phyloP scores from a whole-genome alignment of 2,797 vertebrate genomes.

The Lutjanus campechanus region DNA sequence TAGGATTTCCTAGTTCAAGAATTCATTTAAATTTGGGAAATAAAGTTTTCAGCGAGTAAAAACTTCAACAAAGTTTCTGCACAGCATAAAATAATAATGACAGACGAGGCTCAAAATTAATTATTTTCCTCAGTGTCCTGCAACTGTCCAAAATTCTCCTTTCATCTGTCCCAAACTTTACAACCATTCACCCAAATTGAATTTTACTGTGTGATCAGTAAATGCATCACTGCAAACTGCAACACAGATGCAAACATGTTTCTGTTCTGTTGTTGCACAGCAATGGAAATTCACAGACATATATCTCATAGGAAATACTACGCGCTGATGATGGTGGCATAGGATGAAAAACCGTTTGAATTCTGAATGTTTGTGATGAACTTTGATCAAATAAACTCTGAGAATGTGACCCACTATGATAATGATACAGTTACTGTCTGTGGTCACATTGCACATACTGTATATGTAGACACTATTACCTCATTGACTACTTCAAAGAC shows the following conservation, averaged over 20 bases:
- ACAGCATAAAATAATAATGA: neutral
- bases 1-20: neutral
- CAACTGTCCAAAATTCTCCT: too few species aligned
- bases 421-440: neutral
- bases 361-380: too few species aligned
- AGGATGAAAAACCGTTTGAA: neutral
- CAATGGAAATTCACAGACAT: too few species aligned
- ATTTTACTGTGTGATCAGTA: too few species aligned
- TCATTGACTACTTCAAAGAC: neutral
- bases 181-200: too few species aligned
- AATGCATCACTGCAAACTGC: too few species aligned
- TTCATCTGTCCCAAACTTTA: too few species aligned
- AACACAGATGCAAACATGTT: too few species aligned
- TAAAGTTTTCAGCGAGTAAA: neutral
- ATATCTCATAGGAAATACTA: too few species aligned
- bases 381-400: neutral
- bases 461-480: neutral
- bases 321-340: too few species aligned
- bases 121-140: too few species aligned
- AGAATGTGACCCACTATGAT: neutral
- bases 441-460: neutral
- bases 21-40: neutral
- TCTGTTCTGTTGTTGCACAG: too few species aligned
- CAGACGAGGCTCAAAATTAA: neutral
- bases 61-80: neutral